These are phyloP conservation scores for Mormyrus proboscirostris DNA, from an alignment of 2,797 vertebrate genomes.

Conservation along the genomic window DNA sequence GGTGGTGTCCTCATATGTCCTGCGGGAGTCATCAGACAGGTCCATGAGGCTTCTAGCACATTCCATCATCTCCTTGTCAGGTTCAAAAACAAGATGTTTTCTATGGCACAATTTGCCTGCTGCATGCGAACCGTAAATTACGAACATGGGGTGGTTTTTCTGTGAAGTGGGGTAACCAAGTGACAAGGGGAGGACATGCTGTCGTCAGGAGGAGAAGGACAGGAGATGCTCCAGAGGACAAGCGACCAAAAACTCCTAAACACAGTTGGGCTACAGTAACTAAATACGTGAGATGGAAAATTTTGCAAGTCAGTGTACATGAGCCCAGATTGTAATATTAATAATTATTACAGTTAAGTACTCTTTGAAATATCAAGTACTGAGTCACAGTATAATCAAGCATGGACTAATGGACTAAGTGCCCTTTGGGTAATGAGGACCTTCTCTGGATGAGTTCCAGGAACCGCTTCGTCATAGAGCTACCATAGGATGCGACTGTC, in stretches of 20 bases:
- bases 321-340: background rate
- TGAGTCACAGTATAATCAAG: background rate
- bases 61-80: constrained; percentile 4
- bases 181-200: background rate
- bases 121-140: background rate
- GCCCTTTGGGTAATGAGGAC: background rate
- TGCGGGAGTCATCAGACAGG: background rate
- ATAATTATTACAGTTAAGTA: background rate
- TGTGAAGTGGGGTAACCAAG: background rate
- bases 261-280: background rate
- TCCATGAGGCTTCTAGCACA: background rate
- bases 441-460: background rate
- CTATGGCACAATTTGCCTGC: background rate
- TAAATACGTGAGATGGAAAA: background rate
- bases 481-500: background rate
- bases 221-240: background rate
- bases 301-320: background rate
- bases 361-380: background rate
- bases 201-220: background rate
- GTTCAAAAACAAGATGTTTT: background rate
- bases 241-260: background rate
- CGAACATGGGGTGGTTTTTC: background rate
- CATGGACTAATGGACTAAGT: background rate
- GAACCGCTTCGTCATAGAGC: background rate
- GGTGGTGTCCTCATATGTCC: background rate